Evolutionary conservation across 2,888 invertebrate genomes (phyloP), one percentile per base, ranked within the genome.

Genomic region (Cryptocheilus praepositus): DNA sequence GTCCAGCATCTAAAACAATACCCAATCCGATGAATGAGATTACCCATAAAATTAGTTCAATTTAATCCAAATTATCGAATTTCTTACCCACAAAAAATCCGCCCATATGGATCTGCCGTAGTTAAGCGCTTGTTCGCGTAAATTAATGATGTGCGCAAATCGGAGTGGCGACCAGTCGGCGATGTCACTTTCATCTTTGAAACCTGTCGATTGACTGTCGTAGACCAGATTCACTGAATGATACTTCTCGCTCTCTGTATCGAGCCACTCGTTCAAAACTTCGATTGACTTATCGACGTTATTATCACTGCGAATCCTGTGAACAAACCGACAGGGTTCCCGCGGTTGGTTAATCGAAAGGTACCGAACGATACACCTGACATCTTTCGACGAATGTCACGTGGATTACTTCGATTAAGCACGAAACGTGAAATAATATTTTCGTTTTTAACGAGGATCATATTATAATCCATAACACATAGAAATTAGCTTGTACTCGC

Each of bases 261-360:
- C 83, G 1, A 94, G 86, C 97, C 98, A 98, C 61, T 91, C 89
- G 61, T 92, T 90, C 45, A 98, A 85, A 63, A 98, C 91, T 67
- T 92, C 91, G 60, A 93, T 89, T 18, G 95, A 94, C 46, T 93
- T 91, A 87, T 98, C 98, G 71, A 92, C 89, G 89, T 96, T 98
- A 81, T 95, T 95, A 86, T 98, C 98, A 87, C 95, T 95, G 65
- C 94, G 90, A 73, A 98, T 93, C 95, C 97, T 97, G 81, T 5
- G 89, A 89, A 65, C 36, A n/a, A 16, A 51, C 45, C 53, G 15
- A 25, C 25, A 5, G 3, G 25, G 5, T 25, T 25, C 25, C 25
- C 25, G 25, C 25, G 25, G 5, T 25, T 25, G 25, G n/a, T 46
- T 11, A 2, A 22, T 54, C 11, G 21, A 13, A 19, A 53, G 5